Conservation (phyloP, 2,113 vertebrate genomes). For the Leptocoma aspasia region DNA sequence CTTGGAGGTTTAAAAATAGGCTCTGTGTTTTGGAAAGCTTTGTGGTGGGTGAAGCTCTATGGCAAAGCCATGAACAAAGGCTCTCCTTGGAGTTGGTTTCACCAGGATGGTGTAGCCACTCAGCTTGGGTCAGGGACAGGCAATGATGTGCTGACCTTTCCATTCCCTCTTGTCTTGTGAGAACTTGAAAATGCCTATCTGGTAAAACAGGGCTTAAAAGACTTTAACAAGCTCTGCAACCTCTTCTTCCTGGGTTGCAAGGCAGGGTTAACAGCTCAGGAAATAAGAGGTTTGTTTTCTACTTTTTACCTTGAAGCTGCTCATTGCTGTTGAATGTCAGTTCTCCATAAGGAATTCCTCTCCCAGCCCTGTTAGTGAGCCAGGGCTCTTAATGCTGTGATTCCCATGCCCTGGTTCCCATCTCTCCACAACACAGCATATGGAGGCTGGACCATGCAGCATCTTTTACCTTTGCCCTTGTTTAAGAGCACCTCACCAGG, state of each 20-base stretch:
- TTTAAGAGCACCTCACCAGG: not conserved
- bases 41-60: not conserved
- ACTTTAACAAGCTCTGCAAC: not conserved
- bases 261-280: not conserved
- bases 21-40: not conserved
- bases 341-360: not conserved
- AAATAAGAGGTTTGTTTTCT: not conserved
- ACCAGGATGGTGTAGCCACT: not conserved
- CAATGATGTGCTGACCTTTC: not conserved
- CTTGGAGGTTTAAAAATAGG: rapidly evolving
- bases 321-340: not conserved
- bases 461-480: not conserved
- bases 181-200: not conserved
- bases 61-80: not conserved
- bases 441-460: not conserved
- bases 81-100: not conserved
- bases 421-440: not conserved
- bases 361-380: not conserved
- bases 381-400: not conserved
- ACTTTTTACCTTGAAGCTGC: not conserved
- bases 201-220: not conserved
- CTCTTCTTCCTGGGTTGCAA: not conserved
- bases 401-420: not conserved
- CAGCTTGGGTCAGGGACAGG: not conserved
- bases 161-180: not conserved